A percentile compares a stretch with the other conserved stretches of the same genome.
These are phyloP conservation scores for Stomatorhinus walkeri DNA, from an alignment of 2,797 vertebrate genomes.

Conservation along the genomic window DNA sequence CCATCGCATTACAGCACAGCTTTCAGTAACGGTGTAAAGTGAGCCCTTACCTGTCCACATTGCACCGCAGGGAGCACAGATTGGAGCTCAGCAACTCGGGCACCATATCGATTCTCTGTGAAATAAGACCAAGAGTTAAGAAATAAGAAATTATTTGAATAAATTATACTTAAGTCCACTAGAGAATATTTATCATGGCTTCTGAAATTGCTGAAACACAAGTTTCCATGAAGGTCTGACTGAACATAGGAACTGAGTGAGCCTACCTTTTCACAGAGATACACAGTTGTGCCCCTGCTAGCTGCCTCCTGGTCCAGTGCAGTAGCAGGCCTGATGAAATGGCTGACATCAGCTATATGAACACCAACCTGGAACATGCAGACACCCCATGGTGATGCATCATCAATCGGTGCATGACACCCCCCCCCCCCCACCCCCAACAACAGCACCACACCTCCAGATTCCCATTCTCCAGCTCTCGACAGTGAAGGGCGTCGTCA, in stretches of 20 bases:
- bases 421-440: not conserved
- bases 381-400: not conserved
- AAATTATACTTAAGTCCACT: not conserved
- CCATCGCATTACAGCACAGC: slow-evolving; percentile 84
- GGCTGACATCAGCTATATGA: slow-evolving; percentile 95
- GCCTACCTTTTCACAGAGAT: slow-evolving; percentile 89
- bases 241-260: not conserved
- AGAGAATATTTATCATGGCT: not conserved
- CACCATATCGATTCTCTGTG: slow-evolving; percentile 98
- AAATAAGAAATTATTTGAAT: not conserved
- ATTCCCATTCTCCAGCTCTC: slow-evolving; percentile 79
- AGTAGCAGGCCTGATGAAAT: slow-evolving; percentile 93
- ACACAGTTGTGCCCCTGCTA: slow-evolving; percentile 90
- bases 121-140: slow-evolving; percentile 30
- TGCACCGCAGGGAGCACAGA: slow-evolving; percentile 84
- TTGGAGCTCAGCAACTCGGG: slow-evolving; percentile 95
- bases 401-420: not conserved
- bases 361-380: slow-evolving; percentile 75
- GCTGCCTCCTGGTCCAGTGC: slow-evolving; percentile 89
- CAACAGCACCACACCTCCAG: slow-evolving; percentile 65
- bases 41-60: slow-evolving; percentile 79
- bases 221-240: not conserved
- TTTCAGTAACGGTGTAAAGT: slow-evolving; percentile 7
- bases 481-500: slow-evolving; percentile 86
- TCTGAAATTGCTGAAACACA: not conserved